phyloP scores from a whole-genome alignment of 2,888 invertebrate genomes.

The Nebria salina region DNA sequence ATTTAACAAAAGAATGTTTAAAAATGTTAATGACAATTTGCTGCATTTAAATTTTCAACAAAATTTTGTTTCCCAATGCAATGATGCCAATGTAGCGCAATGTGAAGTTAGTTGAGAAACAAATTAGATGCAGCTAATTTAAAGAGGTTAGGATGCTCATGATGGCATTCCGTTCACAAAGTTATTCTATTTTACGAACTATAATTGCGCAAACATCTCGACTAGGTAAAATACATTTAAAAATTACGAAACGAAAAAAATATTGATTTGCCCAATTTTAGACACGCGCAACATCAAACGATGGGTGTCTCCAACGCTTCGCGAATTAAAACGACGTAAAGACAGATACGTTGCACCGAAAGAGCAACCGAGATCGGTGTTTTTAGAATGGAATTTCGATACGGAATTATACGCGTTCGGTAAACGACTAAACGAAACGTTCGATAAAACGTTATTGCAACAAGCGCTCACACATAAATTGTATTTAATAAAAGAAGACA shows the following conservation, averaged over 20 bases:
- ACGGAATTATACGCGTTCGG: constrained; percentile 90
- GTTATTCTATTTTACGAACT: constrained; percentile 27
- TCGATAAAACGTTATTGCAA: constrained; percentile 74
- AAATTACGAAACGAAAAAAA: background rate
- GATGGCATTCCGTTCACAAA: constrained; percentile 30
- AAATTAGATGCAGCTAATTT: background rate
- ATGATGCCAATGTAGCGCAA: no score
- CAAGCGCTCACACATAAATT: constrained; percentile 84
- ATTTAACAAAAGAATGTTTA: no score
- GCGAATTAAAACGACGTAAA: constrained; percentile 69
- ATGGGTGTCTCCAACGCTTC: constrained; percentile 77
- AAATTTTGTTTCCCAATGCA: no score
- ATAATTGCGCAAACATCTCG: constrained; percentile 25
- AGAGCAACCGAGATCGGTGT: constrained; percentile 68
- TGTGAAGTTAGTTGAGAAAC: no score
- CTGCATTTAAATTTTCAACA: no score
- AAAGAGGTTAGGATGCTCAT: background rate
- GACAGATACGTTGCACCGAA: constrained; percentile 62
- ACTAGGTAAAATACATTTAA: constrained; percentile 15
- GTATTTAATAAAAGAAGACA: constrained; percentile 77
- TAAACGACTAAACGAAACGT: constrained; percentile 84
- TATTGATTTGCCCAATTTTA: constrained; percentile 41
- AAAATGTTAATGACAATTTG: no score
- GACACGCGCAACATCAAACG: constrained; percentile 64
- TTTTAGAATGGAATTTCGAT: constrained; percentile 87